A percentile compares a stretch with the other conserved stretches of the same genome.
These are phyloP conservation scores for Ephestia elutella DNA, from an alignment of 1,140 invertebrate genomes.

Conservation along the genomic window DNA sequence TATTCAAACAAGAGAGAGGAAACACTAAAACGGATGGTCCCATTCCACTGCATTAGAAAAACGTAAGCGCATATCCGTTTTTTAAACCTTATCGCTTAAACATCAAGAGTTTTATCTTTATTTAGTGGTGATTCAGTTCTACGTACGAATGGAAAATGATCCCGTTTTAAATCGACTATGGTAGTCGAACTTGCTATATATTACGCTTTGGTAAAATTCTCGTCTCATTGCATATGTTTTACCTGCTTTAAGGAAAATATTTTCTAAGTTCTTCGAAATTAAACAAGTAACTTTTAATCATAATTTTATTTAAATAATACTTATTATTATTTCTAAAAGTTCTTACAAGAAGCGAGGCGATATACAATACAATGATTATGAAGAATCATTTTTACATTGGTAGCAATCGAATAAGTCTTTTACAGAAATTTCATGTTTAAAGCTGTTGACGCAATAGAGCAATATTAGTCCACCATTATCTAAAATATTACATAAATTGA, in stretches of 20 bases:
- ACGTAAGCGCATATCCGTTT: conserved; percentile 37
- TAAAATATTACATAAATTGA: conserved; percentile 14
- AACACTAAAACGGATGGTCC: conserved; percentile 60
- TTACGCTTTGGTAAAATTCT: not conserved
- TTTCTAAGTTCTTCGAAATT: not conserved
- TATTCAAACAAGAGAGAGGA: conserved; percentile 64
- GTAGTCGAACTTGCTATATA: not conserved
- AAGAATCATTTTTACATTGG: conserved; percentile 22
- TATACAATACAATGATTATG: conserved; percentile 26
- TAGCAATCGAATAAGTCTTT: conserved; percentile 21
- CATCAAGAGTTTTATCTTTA: conserved; percentile 3
- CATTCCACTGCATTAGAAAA: conserved; percentile 46
- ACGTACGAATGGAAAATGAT: not conserved
- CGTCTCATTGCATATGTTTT: no score
- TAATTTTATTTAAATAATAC: conserved; percentile 40
- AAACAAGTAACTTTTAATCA: not conserved
- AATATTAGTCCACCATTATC: conserved; percentile 13
- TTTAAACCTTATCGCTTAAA: conserved; percentile 29
- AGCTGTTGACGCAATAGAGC: conserved; percentile 37
- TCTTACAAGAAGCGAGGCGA: conserved; percentile 37
- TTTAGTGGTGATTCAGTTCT: not conserved
- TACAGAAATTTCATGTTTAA: conserved; percentile 38
- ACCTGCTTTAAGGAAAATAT: no score
- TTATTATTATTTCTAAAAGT: conserved; percentile 30
- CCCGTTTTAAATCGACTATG: not conserved